A percentile compares a stretch with the other conserved stretches of the same genome.
phyloP scores from a whole-genome alignment of 2,113 vertebrate species.

The Danio rerio region DNA sequence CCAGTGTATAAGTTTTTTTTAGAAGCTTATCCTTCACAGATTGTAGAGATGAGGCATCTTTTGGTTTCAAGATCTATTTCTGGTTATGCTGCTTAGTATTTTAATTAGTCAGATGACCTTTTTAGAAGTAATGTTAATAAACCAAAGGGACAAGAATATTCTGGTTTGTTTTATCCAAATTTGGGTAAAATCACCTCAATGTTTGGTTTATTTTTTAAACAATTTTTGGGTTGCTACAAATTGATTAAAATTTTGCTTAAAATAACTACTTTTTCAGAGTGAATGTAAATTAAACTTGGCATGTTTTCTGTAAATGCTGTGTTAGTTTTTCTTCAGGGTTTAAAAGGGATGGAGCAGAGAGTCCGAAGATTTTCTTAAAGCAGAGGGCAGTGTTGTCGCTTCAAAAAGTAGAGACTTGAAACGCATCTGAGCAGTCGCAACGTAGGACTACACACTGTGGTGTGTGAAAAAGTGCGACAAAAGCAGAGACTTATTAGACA shows the following conservation, averaged over 20 bases:
- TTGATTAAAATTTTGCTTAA: no score
- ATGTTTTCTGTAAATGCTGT: background rate
- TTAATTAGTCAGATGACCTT: background rate
- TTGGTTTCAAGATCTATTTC: background rate
- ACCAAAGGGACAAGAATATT: no score
- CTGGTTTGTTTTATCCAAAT: no score
- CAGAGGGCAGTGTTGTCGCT: conserved; percentile 10
- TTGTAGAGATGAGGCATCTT: background rate
- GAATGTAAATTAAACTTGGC: background rate
- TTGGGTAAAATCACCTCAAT: no score
- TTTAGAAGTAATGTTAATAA: background rate
- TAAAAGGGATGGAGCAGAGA: background rate
- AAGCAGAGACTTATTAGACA: conserved; percentile 48
- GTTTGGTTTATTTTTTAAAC: no score
- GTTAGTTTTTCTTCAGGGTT: background rate
- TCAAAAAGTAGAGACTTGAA: background rate
- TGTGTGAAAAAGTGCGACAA: conserved; percentile 44
- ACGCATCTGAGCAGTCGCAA: conserved; percentile 40
- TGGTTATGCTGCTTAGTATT: background rate
- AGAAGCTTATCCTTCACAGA: background rate
- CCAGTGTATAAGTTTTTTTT: conserved; percentile 42
- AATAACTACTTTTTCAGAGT: no score
- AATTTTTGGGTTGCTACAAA: no score
- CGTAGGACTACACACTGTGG: conserved; percentile 53
- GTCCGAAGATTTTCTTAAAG: conserved; percentile 9